phyloP scores from a whole-genome alignment of 1,140 invertebrate genomes.

The Nylanderia fulva region DNA sequence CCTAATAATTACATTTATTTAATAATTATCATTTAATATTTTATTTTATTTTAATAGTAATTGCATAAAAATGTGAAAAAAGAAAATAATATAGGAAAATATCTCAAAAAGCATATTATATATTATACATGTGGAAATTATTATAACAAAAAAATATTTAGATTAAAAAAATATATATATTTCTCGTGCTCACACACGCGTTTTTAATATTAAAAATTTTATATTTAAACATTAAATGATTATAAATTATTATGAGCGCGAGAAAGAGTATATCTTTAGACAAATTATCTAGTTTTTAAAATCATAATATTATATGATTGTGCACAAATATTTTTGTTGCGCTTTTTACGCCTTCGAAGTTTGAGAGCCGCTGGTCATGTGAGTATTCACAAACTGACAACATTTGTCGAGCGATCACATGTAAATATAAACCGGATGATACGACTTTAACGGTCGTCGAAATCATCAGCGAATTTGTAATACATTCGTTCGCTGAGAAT shows the following conservation, averaged over 20 bases:
- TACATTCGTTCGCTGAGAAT: conserved; percentile 18
- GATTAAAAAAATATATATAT: not conserved
- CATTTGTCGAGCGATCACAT: not conserved
- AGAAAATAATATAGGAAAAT: not conserved
- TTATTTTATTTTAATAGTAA: no score
- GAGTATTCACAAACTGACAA: not conserved
- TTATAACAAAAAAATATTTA: not conserved
- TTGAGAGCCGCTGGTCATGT: conserved; percentile 20
- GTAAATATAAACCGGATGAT: conserved; percentile 21
- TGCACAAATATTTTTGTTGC: not conserved
- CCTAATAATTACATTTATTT: no score
- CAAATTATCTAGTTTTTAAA: not conserved
- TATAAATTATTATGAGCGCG: not conserved
- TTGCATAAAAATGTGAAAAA: not conserved
- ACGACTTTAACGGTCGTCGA: not conserved
- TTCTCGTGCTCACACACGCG: not conserved
- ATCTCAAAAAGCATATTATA: not conserved
- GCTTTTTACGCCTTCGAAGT: not conserved
- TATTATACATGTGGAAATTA: no score
- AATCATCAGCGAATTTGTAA: conserved; percentile 8
- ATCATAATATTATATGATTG: not conserved
- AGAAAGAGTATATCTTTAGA: not conserved
- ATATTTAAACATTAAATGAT: not conserved
- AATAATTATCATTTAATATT: no score
- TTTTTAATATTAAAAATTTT: not conserved